A percentile compares a stretch with the other conserved stretches of the same genome.
phyloP scores from a whole-genome alignment of 2,113 vertebrate genomes.

The Lampris incognitus region DNA sequence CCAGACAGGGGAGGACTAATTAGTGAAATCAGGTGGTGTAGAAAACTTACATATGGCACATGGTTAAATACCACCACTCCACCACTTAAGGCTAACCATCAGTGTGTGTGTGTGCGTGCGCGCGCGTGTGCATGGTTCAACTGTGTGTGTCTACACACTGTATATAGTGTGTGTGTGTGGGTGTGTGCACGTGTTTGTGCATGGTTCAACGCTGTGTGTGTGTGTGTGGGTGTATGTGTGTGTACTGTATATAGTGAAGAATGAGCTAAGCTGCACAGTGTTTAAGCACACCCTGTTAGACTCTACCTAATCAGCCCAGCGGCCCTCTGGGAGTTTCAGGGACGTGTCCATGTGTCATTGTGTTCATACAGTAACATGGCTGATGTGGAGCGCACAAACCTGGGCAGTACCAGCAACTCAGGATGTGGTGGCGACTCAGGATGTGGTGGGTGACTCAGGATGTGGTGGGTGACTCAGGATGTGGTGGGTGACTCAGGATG shows the following conservation, averaged over 20 bases:
- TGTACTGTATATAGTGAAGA: neutral
- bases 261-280: neutral
- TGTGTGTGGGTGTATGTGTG: constrained; percentile 6
- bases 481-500: no score
- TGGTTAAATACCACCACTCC: no score
- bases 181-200: constrained; percentile 15
- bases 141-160: constrained; percentile 14
- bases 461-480: constrained; percentile 46
- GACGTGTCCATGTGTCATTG: constrained; percentile 66
- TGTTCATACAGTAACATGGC: constrained; percentile 39
- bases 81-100: constrained; percentile 38
- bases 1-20: no score
- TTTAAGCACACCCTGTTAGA: constrained; percentile 30
- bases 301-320: constrained; percentile 66
- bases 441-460: neutral
- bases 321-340: constrained; percentile 52
- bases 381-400: constrained; percentile 23
- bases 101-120: neutral
- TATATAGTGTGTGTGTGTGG: constrained; percentile 37
- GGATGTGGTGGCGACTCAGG: constrained; percentile 38
- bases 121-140: constrained; percentile 33
- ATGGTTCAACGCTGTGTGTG: neutral
- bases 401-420: constrained; percentile 15
- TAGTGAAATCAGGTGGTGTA: no score
- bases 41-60: no score